phyloP scores from a whole-genome alignment of 2,113 vertebrate genomes.

The Pyrgilauda ruficollis region DNA sequence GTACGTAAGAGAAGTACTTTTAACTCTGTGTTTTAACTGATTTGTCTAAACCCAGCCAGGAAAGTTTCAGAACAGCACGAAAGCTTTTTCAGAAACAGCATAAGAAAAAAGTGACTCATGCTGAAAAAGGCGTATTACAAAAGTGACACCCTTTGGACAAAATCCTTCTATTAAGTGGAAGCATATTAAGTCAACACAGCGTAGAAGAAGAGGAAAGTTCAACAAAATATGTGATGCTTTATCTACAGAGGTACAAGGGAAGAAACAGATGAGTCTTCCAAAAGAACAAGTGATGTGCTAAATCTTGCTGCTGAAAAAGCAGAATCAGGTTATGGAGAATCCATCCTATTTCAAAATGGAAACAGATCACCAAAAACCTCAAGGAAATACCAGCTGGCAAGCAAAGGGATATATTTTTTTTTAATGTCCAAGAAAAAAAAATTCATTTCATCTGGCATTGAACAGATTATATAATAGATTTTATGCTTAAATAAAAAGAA shows the following conservation, averaged over 20 bases:
- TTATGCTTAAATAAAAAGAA: neutral
- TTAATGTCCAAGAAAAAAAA: neutral
- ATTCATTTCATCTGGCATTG: neutral
- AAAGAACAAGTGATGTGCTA: neutral
- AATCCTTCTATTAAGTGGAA: neutral
- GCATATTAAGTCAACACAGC: neutral
- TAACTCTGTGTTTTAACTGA: neutral
- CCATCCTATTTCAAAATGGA: neutral
- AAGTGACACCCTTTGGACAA: conserved; percentile 25
- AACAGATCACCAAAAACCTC: neutral
- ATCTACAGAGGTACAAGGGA: neutral
- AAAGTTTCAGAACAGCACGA: neutral
- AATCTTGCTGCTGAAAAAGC: neutral
- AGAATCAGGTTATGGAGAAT: neutral
- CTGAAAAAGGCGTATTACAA: neutral
- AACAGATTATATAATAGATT: neutral
- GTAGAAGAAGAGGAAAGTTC: neutral
- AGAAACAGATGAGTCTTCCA: neutral
- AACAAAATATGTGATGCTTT: neutral
- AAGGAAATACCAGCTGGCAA: neutral
- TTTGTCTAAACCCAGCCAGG: neutral
- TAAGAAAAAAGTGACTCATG: neutral
- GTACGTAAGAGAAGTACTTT: neutral
- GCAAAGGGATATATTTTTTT: neutral
- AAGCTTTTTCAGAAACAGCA: neutral